Conservation (phyloP, 2,797 vertebrate species). For the Borostomias antarcticus region DNA sequence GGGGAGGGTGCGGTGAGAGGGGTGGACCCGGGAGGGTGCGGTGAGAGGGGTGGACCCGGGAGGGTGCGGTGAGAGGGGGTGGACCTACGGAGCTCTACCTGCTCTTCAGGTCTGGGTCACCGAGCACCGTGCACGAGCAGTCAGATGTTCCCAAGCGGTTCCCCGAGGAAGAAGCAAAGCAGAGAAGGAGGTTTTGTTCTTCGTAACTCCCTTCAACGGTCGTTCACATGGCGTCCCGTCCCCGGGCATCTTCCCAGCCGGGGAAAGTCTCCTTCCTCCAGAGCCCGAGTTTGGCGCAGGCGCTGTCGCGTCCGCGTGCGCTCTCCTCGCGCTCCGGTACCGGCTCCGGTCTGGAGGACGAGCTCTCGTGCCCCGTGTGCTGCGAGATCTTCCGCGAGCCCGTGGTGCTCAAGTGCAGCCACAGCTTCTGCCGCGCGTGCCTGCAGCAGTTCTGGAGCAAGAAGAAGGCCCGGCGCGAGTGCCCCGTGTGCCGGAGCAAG, state of each 20-base stretch:
- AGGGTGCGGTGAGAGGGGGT: too few species aligned
- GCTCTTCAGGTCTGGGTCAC: too few species aligned
- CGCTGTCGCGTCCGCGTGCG: constrained; percentile 61
- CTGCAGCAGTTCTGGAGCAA: constrained; percentile 80
- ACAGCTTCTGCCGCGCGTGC: constrained; percentile 80
- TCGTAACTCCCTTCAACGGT: constrained; percentile 5
- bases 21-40: too few species aligned
- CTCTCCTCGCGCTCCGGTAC: constrained; percentile 62
- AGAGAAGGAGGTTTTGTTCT: not conserved
- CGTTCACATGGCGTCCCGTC: constrained; percentile 70
- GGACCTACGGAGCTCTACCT: too few species aligned
- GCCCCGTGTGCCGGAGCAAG: constrained; percentile 78
- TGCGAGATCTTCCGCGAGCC: constrained; percentile 81
- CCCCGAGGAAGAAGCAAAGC: too few species aligned
- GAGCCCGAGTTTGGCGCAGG: constrained; percentile 52
- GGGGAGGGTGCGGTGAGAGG: too few species aligned
- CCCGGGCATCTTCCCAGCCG: constrained; percentile 77
- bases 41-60: too few species aligned
- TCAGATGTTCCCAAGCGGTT: too few species aligned
- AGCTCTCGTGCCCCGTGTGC: constrained; percentile 79
- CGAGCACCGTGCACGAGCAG: too few species aligned
- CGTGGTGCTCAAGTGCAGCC: constrained; percentile 82
- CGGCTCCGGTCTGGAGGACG: constrained; percentile 72
- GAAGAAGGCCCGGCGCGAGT: constrained; percentile 74
- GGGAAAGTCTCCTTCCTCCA: constrained; percentile 65